Evolutionary conservation across 2,888 invertebrate species (phyloP).

Genomic region (Eupsilia transversa): DNA sequence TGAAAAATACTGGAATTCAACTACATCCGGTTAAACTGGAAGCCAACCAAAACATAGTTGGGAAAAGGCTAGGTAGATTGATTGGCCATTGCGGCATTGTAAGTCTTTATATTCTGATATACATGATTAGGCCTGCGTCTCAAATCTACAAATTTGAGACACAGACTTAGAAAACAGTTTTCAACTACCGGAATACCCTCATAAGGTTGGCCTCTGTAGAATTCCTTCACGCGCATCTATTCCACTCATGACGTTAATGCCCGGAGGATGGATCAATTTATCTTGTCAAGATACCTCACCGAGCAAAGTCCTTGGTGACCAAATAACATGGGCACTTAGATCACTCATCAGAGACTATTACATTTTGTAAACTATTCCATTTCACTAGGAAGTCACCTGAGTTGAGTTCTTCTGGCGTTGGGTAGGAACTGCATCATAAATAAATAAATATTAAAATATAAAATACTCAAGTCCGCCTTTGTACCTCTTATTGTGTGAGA

Average conservation of each 20-base stretch:
- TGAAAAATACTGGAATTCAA: too few relatives aligned
- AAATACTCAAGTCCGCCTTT: too few relatives aligned
- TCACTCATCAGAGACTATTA: not conserved
- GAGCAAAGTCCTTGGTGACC: not conserved
- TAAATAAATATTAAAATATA: not conserved
- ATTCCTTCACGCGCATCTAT: not conserved
- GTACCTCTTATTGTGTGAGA: too few relatives aligned
- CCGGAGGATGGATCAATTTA: conserved; percentile 3
- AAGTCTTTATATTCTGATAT: not conserved
- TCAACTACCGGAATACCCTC: not conserved
- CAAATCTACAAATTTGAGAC: too few relatives aligned
- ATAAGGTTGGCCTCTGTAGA: not conserved
- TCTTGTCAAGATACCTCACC: not conserved
- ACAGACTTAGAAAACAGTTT: not conserved
- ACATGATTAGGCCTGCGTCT: too few relatives aligned
- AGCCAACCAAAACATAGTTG: too few relatives aligned
- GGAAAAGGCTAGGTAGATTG: too few relatives aligned
- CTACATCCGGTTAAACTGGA: too few relatives aligned
- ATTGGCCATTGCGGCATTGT: not conserved
- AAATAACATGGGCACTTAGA: not conserved
- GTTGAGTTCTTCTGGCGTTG: not conserved
- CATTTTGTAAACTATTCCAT: not conserved
- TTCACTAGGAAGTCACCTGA: not conserved
- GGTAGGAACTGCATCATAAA: not conserved
- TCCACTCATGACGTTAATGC: not conserved